These are phyloP conservation scores for Pelobates cultripes DNA, from an alignment of 2,797 vertebrate genomes.

Conservation along the genomic window DNA sequence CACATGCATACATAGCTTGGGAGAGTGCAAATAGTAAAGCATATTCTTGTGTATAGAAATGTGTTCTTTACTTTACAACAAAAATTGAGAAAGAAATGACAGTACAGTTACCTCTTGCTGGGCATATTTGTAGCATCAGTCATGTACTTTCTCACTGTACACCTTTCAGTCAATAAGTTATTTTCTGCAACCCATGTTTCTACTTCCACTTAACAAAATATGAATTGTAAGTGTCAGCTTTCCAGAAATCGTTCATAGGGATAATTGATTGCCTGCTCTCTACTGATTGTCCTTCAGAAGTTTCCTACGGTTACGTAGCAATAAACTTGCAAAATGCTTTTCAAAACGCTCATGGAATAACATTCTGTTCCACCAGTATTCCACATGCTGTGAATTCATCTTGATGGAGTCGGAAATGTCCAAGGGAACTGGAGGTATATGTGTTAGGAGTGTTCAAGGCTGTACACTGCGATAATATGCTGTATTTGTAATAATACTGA, in stretches of 20 bases:
- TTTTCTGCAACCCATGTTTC: constrained; percentile 51
- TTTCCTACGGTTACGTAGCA: constrained; percentile 34
- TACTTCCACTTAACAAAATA: constrained; percentile 34
- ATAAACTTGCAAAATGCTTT: constrained; percentile 24
- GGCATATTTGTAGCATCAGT: not conserved
- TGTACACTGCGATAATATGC: not conserved
- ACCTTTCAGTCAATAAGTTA: constrained; percentile 47
- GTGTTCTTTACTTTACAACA: too few species aligned
- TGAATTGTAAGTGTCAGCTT: constrained; percentile 36
- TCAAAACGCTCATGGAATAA: constrained; percentile 9
- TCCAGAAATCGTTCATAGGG: constrained; percentile 51
- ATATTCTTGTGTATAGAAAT: too few species aligned
- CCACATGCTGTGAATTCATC: not conserved
- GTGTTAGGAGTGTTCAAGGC: not conserved
- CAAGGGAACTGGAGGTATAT: not conserved
- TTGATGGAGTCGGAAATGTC: not conserved
- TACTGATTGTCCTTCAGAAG: constrained; percentile 33
- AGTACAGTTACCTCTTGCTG: not conserved
- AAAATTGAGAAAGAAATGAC: not conserved
- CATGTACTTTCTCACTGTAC: not conserved
- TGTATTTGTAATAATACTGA: not conserved
- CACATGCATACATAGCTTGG: too few species aligned
- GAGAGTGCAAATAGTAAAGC: too few species aligned
- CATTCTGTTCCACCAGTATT: not conserved
- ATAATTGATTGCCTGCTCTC: constrained; percentile 39